These are phyloP conservation scores for Noctua pronuba DNA, from an alignment of 2,888 invertebrate genomes.

Conservation along the genomic window DNA sequence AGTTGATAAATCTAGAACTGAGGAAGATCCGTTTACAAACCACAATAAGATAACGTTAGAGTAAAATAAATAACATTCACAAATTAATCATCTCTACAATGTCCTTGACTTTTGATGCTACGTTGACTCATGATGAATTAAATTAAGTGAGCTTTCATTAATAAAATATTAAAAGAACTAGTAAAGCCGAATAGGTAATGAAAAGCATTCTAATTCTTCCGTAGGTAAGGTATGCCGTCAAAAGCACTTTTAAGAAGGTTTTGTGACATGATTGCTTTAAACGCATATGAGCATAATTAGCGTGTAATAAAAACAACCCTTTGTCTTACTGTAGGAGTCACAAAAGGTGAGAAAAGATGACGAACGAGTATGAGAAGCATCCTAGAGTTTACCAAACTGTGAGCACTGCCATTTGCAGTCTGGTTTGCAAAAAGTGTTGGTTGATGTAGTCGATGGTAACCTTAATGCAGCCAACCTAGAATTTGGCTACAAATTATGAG, in stretches of 20 bases:
- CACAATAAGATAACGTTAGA: neutral
- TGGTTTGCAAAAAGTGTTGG: neutral
- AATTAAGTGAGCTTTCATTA: neutral
- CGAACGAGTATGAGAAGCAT: neutral
- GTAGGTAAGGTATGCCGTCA: neutral
- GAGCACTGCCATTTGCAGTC: neutral
- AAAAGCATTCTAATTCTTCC: neutral
- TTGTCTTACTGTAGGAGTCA: neutral
- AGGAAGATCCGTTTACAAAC: neutral
- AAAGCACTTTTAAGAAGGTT: neutral
- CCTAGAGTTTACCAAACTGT: neutral
- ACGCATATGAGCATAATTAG: neutral
- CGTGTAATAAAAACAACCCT: neutral
- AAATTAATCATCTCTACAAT: neutral
- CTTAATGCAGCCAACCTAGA: neutral
- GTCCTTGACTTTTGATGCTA: neutral
- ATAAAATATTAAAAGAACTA: neutral
- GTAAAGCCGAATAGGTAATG: neutral
- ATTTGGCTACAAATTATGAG: neutral
- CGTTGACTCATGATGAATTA: neutral
- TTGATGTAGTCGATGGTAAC: neutral
- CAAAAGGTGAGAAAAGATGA: neutral
- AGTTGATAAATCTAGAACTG: neutral
- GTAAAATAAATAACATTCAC: constrained; percentile 5
- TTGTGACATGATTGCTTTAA: neutral